Conservation (phyloP, 1,140 invertebrate genomes). For the Eupristina koningsbergeri region DNA sequence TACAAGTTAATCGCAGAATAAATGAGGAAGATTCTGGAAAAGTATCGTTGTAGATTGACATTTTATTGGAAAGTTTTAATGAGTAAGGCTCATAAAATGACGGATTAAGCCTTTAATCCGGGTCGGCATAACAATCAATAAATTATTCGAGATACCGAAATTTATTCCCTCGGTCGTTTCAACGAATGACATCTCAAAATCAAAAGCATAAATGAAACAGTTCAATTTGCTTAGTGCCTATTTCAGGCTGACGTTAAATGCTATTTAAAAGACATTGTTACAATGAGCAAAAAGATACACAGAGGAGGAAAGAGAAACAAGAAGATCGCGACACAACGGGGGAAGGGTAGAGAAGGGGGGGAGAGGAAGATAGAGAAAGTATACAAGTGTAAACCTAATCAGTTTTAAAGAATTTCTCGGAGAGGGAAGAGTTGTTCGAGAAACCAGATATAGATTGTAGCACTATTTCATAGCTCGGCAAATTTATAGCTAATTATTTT, state of each 20-base stretch:
- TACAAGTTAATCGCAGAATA: not conserved
- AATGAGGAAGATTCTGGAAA: not conserved
- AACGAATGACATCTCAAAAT: not conserved
- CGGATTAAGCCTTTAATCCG: not conserved
- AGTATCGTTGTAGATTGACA: not conserved
- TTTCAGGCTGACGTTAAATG: not conserved
- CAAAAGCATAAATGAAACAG: not conserved
- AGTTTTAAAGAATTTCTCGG: not conserved
- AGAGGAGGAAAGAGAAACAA: not conserved
- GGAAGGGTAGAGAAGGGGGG: too few species aligned
- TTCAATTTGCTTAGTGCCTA: not conserved
- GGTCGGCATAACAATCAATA: not conserved
- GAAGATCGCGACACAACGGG: too few species aligned
- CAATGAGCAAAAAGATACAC: not conserved
- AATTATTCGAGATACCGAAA: constrained; percentile 4
- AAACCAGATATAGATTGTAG: constrained; percentile 11
- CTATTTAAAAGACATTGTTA: not conserved
- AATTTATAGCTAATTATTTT: constrained; percentile 46
- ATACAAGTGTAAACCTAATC: constrained; percentile 11
- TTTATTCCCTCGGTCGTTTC: not conserved
- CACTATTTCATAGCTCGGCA: constrained; percentile 11
- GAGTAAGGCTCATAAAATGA: not conserved
- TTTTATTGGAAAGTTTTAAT: not conserved
- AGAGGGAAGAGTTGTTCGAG: not conserved
- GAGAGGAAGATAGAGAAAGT: not conserved